phyloP scores from a whole-genome alignment of 2,888 invertebrate species.

The Anthophora plumipes region DNA sequence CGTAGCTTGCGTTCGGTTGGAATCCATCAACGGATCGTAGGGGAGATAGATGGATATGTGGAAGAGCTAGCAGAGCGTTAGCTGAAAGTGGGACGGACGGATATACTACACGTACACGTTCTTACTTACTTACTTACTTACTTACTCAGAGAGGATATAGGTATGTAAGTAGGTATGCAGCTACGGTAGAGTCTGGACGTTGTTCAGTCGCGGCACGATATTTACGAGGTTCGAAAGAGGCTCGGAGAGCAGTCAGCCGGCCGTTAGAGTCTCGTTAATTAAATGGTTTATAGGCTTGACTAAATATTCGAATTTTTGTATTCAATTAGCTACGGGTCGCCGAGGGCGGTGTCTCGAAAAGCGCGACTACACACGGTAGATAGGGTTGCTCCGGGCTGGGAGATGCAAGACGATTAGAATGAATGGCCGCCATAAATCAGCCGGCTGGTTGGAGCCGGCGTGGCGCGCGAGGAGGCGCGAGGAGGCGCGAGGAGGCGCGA shows the following conservation, averaged over 20 bases:
- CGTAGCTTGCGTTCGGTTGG: no score
- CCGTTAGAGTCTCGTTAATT: constrained; percentile 75
- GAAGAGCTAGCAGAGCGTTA: no score
- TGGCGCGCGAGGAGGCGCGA: constrained; percentile 44
- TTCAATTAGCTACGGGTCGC: constrained; percentile 79
- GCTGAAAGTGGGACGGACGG: no score
- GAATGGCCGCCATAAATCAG: constrained; percentile 82
- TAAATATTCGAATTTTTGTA: constrained; percentile 81
- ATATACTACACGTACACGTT: no score
- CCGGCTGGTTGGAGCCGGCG: constrained; percentile 75
- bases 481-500: constrained; percentile 53
- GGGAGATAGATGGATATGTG: no score
- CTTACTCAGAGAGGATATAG: no score
- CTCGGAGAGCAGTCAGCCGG: background rate
- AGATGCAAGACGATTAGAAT: constrained; percentile 82
- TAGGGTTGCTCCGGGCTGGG: constrained; percentile 62
- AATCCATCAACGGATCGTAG: no score
- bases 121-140: no score
- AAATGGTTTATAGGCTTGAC: constrained; percentile 79
- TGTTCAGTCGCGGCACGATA: constrained; percentile 21
- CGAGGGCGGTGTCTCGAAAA: constrained; percentile 74
- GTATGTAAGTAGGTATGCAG: no score
- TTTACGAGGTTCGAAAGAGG: constrained; percentile 54
- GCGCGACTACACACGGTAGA: constrained; percentile 72
- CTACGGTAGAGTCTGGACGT: background rate